These are phyloP conservation scores for Oscheius sp. DNA, from an alignment of 1,140 invertebrate species.

Conservation along the genomic window DNA sequence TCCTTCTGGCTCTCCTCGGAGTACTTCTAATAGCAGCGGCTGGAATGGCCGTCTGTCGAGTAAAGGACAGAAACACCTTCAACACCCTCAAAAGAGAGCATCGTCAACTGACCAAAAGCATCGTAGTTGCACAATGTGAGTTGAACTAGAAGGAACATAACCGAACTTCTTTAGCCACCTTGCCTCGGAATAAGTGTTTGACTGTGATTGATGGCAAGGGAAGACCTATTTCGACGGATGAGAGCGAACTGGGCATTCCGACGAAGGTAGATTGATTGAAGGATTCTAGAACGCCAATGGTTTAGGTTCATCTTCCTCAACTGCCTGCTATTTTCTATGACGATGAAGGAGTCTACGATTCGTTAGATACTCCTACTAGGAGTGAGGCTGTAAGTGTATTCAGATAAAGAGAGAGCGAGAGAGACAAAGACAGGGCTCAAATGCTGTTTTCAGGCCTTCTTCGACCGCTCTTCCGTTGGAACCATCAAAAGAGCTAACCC, in stretches of 20 bases:
- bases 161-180: not conserved
- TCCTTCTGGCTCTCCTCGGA: not conserved
- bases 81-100: not conserved
- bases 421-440: too few relatives aligned
- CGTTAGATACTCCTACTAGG: not conserved
- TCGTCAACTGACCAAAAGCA: slow-evolving; percentile 1
- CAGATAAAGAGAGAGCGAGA: not conserved
- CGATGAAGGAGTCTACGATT: slow-evolving; percentile 4
- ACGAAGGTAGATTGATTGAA: not conserved
- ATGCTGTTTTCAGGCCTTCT: slow-evolving; percentile 2
- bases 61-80: not conserved
- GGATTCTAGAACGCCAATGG: too few relatives aligned
- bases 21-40: not conserved
- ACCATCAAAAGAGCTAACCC: not conserved
- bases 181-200: not conserved
- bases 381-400: not conserved
- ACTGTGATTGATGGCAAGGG: not conserved
- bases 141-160: not conserved
- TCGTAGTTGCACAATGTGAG: not conserved
- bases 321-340: slow-evolving; percentile 1
- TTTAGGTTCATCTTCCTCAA: not conserved
- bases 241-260: not conserved
- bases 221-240: not conserved
- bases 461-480: not conserved
- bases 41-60: not conserved